Conservation (phyloP, 2,888 invertebrate species). For the Cistogaster globosa region DNA sequence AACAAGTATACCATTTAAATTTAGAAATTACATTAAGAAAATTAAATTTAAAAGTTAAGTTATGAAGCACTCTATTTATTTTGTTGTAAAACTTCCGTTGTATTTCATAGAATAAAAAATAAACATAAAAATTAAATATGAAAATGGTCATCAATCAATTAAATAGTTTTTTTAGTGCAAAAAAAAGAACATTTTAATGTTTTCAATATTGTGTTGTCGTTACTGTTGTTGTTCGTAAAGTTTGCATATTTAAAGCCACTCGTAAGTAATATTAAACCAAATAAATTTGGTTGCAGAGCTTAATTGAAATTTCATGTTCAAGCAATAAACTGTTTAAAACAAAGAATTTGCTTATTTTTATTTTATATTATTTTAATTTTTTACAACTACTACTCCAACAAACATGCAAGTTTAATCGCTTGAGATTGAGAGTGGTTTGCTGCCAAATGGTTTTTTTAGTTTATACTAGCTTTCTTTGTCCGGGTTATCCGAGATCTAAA, state of each 20-base stretch:
- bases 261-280: slow-evolving; percentile 31
- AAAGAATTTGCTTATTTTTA: slow-evolving; percentile 33
- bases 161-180: slow-evolving; percentile 12
- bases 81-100: neutral
- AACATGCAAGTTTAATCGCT: neutral
- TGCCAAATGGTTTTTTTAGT: too few relatives aligned
- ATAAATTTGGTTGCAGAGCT: slow-evolving; percentile 74
- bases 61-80: neutral
- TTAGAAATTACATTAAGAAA: too few relatives aligned
- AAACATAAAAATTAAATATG: slow-evolving; percentile 3
- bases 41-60: too few relatives aligned
- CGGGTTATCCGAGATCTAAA: too few relatives aligned
- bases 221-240: slow-evolving; percentile 11
- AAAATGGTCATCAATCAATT: slow-evolving; percentile 22
- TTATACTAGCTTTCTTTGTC: too few relatives aligned
- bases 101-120: neutral
- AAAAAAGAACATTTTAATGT: neutral
- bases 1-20: too few relatives aligned
- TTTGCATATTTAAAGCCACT: neutral
- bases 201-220: neutral
- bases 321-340: slow-evolving; percentile 75
- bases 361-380: neutral
- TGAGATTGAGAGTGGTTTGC: too few relatives aligned
- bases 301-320: slow-evolving; percentile 81
- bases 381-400: too few relatives aligned